Evolutionary conservation across 1,140 invertebrate species (phyloP), one percentile per base, ranked within the genome.

Genomic region (Amphibalanus amphitrite): DNA sequence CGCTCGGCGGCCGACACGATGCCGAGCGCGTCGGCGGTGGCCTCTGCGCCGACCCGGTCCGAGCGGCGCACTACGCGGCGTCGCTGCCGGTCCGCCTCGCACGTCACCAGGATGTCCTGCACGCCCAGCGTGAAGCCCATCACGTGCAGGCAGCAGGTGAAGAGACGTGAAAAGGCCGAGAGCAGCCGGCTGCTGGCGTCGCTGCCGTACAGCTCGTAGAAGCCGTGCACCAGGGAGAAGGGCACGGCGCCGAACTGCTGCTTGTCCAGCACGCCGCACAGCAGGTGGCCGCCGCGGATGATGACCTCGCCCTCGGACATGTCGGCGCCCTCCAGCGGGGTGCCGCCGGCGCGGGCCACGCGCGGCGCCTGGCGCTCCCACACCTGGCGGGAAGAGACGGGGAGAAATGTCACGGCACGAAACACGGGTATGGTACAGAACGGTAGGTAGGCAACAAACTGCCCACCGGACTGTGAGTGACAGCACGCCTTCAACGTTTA

Each of bases 221-320:
- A 88, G 74, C 90, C 90, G 79, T 98, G 95, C 26, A 97, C 86
- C 20, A 99, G 84, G 76, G 96, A 92, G 81, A 91, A 97, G 4
- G 90, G 87, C 0, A 95, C 95, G 0, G 95, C 89, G 28, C 97
- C 97, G 81, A 93, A 95, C 78, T 98, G 95, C 38, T 88, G 90
- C 82, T 99, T 99, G 81, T 99, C 97, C 59, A 99, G 82, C n/a
- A 99, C 88, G 6, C 97, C 97, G 76, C 84, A 87, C 0, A 98
- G 78, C 15, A 99, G 81, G 81, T 98, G 89, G 13, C 96, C 96
- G 70, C 89, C 83, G 69, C 89, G 81, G 74, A 99, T 91, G 23
- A 98, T 83, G 33, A 99, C 93, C 82, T 96, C 87, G 71, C 90
- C 89, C 81, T 99, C 97, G 68, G 87, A 87, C 89, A 98, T 93